Base-by-base conservation (phyloP, 2,113 vertebrate genomes). In the Semnopithecus entellus region DNA sequence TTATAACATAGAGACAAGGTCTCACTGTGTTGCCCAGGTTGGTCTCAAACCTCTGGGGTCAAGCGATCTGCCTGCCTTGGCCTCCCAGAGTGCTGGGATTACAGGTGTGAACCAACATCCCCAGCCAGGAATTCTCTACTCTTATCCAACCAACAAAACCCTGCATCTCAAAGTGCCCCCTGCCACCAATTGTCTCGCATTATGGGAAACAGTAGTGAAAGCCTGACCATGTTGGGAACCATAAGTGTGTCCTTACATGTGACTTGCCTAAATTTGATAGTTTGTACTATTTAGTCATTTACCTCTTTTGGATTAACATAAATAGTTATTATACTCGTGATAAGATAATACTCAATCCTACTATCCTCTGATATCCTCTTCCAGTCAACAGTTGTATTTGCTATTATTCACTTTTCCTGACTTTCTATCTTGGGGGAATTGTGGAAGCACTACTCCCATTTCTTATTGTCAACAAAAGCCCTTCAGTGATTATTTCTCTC, bases 221-320 rank as follows among this genome's bases (percentile, higher is more conserved):
- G 55, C 79, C 40, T 38, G n/a, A 22, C 75, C 13, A 1, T 25
- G 27, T 45, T 55, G 55, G 30, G 35, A 68, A 13, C 38, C 38
- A 0, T 14, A 30, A n/a, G 32, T 35, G 66, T 32, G 27, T 32
- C 43, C 76, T 61, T 55, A 13, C 11, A 0, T 13, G 23, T 22
- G 43, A 70, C 66, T 57, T n/a, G 25, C 48, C 73, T 82, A 0
- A 6, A 20, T 87, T 76, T 89, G 52, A 4, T 59, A n/a, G 17
- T 79, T 68, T 72, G 20, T n/a, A 27, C 88, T 40, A 0, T 76
- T 59, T 66, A 85, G 35, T 61, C 25, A 17, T 48, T 32, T 66
- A 68, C 81, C 79, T 52, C 64, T 88, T 94, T 57, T 0, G 45
- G 10, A 43, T 48, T 79, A 79, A n/a, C 22, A 6, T 23, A 38